Conservation (phyloP, 2,888 invertebrate species). For the Platycheirus albimanus region DNA sequence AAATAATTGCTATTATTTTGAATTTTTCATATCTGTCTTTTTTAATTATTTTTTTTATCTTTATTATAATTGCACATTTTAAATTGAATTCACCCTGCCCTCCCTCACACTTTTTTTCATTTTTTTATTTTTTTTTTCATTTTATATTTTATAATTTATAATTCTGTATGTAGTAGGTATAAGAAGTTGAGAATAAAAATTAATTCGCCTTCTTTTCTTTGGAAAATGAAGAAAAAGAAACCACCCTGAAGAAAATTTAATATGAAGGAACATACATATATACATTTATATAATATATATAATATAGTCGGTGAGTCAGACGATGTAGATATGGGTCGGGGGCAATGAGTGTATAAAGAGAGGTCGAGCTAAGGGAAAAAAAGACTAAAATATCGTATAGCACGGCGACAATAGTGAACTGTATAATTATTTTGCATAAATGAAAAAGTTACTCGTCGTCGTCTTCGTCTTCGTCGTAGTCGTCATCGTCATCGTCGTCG, state of each 20-base stretch:
- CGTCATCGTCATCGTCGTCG: slow-evolving; percentile 29
- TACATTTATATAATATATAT: neutral
- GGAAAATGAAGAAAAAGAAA: slow-evolving; percentile 35
- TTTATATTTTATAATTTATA: slow-evolving; percentile 56
- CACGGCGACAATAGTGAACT: slow-evolving; percentile 59
- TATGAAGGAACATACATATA: slow-evolving; percentile 42
- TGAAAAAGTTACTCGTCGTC: slow-evolving; percentile 64
- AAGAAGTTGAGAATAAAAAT: slow-evolving; percentile 47
- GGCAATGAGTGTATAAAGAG: neutral
- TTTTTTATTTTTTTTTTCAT: slow-evolving; percentile 25
- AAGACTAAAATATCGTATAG: slow-evolving; percentile 31
- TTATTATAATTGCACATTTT: slow-evolving; percentile 50
- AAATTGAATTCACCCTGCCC: slow-evolving; percentile 38
- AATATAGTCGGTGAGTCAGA: slow-evolving; percentile 26
- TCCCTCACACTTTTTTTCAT: neutral
- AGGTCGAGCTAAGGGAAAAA: slow-evolving; percentile 33
- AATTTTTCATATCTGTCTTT: slow-evolving; percentile 27
- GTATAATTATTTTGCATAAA: slow-evolving; percentile 69
- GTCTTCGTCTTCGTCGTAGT: no score
- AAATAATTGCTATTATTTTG: neutral
- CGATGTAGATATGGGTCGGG: neutral
- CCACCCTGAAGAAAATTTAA: slow-evolving; percentile 50
- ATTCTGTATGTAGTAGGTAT: slow-evolving; percentile 21
- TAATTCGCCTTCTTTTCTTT: slow-evolving; percentile 57
- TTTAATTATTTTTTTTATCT: slow-evolving; percentile 31